Conservation (phyloP, 1,140 invertebrate genomes). For the Holotrichia oblita region DNA sequence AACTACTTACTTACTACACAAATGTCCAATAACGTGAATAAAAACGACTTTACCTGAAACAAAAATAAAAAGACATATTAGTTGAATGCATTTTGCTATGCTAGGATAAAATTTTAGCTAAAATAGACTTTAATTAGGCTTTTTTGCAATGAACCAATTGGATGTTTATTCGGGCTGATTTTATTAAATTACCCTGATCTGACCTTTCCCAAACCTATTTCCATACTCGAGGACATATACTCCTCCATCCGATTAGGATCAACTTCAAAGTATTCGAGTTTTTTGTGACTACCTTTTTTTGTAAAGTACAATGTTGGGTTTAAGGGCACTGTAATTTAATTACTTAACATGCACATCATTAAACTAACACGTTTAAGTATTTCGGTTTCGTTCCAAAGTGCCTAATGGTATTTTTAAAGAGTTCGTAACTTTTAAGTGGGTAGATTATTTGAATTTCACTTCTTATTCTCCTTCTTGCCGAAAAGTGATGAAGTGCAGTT, state of each 20-base stretch:
- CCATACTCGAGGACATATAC: neutral
- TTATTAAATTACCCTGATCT: too few species aligned
- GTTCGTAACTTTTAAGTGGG: neutral
- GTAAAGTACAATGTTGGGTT: neutral
- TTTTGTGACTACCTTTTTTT: neutral
- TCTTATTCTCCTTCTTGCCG: too few species aligned
- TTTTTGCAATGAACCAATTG: too few species aligned
- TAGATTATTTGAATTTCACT: neutral
- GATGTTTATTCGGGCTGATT: too few species aligned
- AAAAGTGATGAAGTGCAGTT: too few species aligned
- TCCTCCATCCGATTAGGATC: neutral
- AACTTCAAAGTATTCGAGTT: neutral
- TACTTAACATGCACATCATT: conserved; percentile 1
- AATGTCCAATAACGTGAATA: too few species aligned
- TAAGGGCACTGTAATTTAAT: neutral
- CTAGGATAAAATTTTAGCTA: too few species aligned
- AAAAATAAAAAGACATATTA: too few species aligned
- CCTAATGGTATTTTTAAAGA: neutral
- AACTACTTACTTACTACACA: too few species aligned
- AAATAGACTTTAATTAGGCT: too few species aligned
- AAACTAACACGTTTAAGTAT: neutral
- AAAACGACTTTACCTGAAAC: too few species aligned
- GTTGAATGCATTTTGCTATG: too few species aligned
- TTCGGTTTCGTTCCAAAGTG: neutral
- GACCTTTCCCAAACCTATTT: neutral